Evolutionary conservation across 2,888 invertebrate genomes (phyloP), one percentile per base, ranked within the genome.

Genomic region (Aphrophora alni): DNA sequence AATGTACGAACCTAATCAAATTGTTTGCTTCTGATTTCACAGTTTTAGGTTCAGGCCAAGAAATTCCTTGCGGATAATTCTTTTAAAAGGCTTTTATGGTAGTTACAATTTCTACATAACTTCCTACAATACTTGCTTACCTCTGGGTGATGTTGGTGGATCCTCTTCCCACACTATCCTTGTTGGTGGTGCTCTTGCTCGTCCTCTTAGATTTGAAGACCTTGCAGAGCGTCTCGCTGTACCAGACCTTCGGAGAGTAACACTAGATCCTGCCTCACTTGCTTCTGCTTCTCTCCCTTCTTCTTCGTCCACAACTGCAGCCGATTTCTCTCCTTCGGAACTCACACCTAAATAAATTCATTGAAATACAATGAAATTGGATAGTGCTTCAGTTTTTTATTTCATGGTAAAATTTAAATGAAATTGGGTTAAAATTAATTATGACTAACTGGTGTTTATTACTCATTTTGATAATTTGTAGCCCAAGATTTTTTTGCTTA

Each of bases 231-330:
- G 78, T 2, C 83, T 83, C 21, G 84, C 85, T 0, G 82, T 82
- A 0, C 84, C 85, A 17, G 86, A 82, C 38, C 80, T 84, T 68
- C 72, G 85, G 86, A 88, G 81, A 84, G 84, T 88, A 80, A 80
- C 85, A 21, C 88, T 88, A 1, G 87, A 88, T 0, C 92, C 88
- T 4, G 91, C 95, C 88, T 95, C 95, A 0, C 95, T 92, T 0
- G 95, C 95, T 88, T 95, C 95, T 0, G 95, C 95, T 88, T 95
- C 95, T 76, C 95, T 92, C 2, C 94, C 95, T 87, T 95, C 95
- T 87, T 95, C 95, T 12, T 86, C 86, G 88, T 89, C 84, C 4
- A 86, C 86, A 1, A 85, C 86, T 81, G 88, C 87, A 51, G 74
- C 77, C 0, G 90, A 90, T 85, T 93, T 93, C 86, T 93, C 93